phyloP scores from a whole-genome alignment of 2,888 invertebrate genomes.

The Zygaena filipendulae region DNA sequence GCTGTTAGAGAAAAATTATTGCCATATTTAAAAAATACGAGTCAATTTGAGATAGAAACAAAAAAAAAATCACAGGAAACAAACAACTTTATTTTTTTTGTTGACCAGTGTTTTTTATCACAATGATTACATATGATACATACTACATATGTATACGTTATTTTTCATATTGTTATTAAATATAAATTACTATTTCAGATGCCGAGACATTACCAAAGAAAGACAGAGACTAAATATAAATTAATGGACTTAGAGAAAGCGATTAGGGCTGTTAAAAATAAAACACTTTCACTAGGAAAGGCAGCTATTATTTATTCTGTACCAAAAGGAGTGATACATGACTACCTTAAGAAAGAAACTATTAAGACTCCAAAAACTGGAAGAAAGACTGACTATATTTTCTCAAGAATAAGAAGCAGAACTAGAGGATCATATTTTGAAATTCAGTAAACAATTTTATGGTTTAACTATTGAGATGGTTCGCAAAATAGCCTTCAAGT shows the following conservation, averaged over 20 bases:
- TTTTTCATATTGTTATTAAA: too few species aligned
- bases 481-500: constrained; percentile 18
- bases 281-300: constrained; percentile 4
- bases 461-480: constrained; percentile 15
- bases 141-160: too few species aligned
- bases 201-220: constrained; percentile 5
- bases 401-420: constrained; percentile 6
- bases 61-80: too few species aligned
- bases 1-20: too few species aligned
- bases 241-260: too few species aligned
- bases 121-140: too few species aligned
- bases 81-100: too few species aligned
- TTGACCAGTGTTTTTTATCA: too few species aligned
- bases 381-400: constrained; percentile 8
- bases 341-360: constrained; percentile 5
- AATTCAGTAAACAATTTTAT: constrained; percentile 12
- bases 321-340: constrained; percentile 3
- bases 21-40: too few species aligned
- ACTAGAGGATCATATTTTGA: constrained; percentile 4
- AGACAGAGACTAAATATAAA: constrained; percentile 2
- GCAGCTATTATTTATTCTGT: constrained; percentile 4
- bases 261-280: too few species aligned
- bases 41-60: too few species aligned
- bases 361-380: constrained; percentile 5
- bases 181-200: too few species aligned